Base-by-base conservation (phyloP, 2,113 vertebrate species). In the Silurus glanis region DNA sequence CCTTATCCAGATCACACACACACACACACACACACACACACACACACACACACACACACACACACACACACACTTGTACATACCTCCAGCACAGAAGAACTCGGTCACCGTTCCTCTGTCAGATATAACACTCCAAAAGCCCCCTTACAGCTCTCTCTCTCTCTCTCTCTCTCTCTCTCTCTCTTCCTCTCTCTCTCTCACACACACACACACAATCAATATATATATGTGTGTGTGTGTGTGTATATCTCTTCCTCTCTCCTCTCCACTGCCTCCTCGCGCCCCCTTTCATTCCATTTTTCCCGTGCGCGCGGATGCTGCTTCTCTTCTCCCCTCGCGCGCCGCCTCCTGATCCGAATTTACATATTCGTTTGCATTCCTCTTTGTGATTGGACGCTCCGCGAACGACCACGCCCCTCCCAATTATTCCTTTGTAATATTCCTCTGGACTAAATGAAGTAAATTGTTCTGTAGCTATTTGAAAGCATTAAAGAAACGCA, bases 31-130 rank as follows among this genome's bases (percentile, higher is more conserved):
- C 61, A 23, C 61, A 23, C 62, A 66, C 62, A 25, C 62, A 66
- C 62, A 10, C 23, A n/a, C 62, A 64, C 62, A 64, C 23, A 64
- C 62, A 64, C 12, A 61, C 37, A 80, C 64, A 28, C 37, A 51
- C 51, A 78, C 56, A 86, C 83, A 67, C 86, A 28, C 47, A 21
- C 37, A 37, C 28, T 19, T 45, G 61, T 61, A 84, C 89, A 86
- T 91, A 91, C 93, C 94, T 92, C 87, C 80, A 87, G 55, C 23
- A 78, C 88, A 8, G 91, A 90, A 89, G 86, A 90, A 86, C n/a
- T 79, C 83, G 64, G 66, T 49, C 17, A 47, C 23, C 83, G 37
- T 84, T 55, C 80, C 72, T 75, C 67, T 71, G 53, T 14, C 10
- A n/a, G 66, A 6, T 5, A 28, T 16, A 69, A 69, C 25, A 37